Evolutionary conservation across 2,888 invertebrate species (phyloP), one percentile per base, ranked within the genome.

Genomic region (Chrysodeixis includens): DNA sequence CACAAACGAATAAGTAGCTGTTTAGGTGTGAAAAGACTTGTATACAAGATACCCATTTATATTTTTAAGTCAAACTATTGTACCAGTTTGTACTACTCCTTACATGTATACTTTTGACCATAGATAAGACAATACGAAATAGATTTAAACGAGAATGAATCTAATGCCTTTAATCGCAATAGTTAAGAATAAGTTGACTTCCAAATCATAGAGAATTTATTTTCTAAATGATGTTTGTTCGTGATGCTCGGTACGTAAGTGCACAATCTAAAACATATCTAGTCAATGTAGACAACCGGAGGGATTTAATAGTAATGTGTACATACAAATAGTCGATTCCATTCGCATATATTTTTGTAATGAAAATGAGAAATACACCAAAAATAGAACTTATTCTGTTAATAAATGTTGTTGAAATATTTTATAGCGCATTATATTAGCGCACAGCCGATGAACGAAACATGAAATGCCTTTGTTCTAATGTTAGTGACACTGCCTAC

Each of bases 91-190:
- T 66, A 69, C 78, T 71, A 62, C 71, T 69, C 69, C 68, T 62
- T 71, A 71, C 51, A 74, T 64, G 76, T 88, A 89, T 91, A 90
- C 85, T 89, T 91, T 92, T 81, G 93, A 93, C 93, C 93, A 93
- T 94, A 93, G 93, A 90, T 93, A 93, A 93, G 94, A 94, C 94
- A 94, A 94, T 94, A 94, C 94, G 89, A 93, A 91, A 94, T 93
- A 94, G 91, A 90, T 84, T 90, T 83, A 87, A 88, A 82, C 56
- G 64, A 71, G 74, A 77, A 86, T 85, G 72, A 80, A 86, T 82
- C 85, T 84, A 88, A 93, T 93, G 94, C 94, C 94, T 94, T 94
- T 88, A 74, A 91, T 90, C 84, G 93, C 94, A 93, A 94, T 94
- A 94, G 93, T 89, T 93, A 92, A 87, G 90, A 83, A 90, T 93